Conservation (phyloP, 2,888 invertebrate species). For the Lasiommata megera region DNA sequence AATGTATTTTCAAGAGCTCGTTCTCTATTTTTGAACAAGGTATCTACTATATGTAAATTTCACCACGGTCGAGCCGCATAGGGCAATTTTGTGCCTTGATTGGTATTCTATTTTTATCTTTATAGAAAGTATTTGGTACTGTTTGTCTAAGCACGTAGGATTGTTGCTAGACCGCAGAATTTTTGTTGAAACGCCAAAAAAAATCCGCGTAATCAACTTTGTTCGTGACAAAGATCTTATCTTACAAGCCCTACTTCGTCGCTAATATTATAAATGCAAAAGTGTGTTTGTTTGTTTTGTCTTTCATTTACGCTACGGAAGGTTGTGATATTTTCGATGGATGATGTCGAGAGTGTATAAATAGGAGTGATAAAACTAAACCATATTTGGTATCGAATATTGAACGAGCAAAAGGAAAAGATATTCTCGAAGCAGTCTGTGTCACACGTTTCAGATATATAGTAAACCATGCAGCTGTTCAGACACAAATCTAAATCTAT, state of each 20-base stretch:
- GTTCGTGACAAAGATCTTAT: background rate
- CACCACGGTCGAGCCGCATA: slow-evolving; percentile 35
- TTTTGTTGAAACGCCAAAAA: background rate
- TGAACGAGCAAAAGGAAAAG: no score
- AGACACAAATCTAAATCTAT: no score
- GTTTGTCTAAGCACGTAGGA: background rate
- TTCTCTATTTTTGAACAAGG: slow-evolving; percentile 34
- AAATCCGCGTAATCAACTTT: background rate
- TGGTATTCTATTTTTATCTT: slow-evolving; percentile 10
- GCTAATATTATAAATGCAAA: no score
- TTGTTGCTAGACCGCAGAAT: background rate
- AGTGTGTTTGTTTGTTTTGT: no score
- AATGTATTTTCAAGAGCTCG: slow-evolving; percentile 30
- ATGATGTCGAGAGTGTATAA: background rate
- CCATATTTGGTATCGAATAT: no score
- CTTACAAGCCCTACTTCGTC: background rate
- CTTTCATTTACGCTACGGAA: no score
- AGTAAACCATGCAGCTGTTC: no score
- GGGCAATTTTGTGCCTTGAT: slow-evolving; percentile 27
- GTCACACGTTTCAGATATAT: no score
- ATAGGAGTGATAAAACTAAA: background rate
- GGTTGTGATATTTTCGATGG: background rate
- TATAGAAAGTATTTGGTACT: background rate
- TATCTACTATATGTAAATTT: slow-evolving; percentile 36
- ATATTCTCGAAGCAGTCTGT: no score